Evolutionary conservation across 1,140 invertebrate genomes (phyloP).

Genomic region (Frieseomelitta varia): DNA sequence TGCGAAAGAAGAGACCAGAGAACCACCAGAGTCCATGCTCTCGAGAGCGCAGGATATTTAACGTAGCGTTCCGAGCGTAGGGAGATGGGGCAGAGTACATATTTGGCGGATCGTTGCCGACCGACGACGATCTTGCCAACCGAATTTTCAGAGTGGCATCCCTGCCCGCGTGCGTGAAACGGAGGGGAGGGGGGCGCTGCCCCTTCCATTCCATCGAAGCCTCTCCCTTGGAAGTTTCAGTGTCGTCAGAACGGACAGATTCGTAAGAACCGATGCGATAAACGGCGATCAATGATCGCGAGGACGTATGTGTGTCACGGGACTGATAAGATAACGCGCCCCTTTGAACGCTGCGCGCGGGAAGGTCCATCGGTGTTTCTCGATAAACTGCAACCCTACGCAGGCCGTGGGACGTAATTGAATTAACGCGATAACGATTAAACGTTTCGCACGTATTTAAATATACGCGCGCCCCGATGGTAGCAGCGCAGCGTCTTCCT

Average conservation of each 20-base stretch:
- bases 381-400: background rate
- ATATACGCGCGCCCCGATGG: background rate
- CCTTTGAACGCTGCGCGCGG: too few relatives aligned
- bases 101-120: too few relatives aligned
- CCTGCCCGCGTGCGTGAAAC: background rate
- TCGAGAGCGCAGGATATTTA: too few relatives aligned
- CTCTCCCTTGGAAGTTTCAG: background rate
- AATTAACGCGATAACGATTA: background rate
- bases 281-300: slow-evolving; percentile 39
- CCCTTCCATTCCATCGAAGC: too few relatives aligned
- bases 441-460: background rate
- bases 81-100: too few relatives aligned
- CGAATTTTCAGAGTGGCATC: background rate
- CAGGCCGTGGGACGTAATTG: background rate
- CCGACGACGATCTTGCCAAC: background rate
- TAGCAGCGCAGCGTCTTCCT: background rate
- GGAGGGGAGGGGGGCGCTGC: too few relatives aligned
- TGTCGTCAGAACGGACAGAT: background rate
- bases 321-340: slow-evolving; percentile 20
- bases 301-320: slow-evolving; percentile 18
- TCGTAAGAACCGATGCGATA: slow-evolving; percentile 29
- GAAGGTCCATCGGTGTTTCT: background rate
- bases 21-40: background rate
- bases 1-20: background rate
- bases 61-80: background rate